Percentiles rank a stretch among this genome's conserved stretches.
Evolutionary conservation across 2,113 vertebrate species (phyloP).

Genomic region (Recurvirostra avosetta): DNA sequence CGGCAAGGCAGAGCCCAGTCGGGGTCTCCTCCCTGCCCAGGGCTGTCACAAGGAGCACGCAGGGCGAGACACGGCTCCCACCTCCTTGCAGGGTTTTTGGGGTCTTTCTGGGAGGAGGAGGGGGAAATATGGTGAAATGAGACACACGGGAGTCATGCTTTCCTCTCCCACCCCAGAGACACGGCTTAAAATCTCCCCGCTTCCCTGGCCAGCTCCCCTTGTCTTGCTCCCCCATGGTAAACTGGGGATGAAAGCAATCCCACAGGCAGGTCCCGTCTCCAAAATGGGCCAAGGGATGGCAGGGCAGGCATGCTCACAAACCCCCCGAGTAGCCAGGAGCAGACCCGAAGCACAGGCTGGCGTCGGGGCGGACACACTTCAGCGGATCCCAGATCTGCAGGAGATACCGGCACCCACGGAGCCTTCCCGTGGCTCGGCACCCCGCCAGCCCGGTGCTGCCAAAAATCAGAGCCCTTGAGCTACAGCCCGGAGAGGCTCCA

Average conservation of each 20-base stretch:
- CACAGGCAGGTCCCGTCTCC: background rate
- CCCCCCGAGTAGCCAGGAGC: background rate
- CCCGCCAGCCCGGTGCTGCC: background rate
- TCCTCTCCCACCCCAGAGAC: background rate
- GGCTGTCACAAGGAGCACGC: background rate
- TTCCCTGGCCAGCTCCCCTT: background rate
- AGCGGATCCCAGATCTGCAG: background rate
- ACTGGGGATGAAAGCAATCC: background rate
- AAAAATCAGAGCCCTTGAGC: background rate
- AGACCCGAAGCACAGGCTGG: background rate
- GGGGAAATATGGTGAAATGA: background rate
- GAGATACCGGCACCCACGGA: background rate
- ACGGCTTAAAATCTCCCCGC: background rate
- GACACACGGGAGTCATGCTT: rapidly evolving
- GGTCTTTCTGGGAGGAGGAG: background rate
- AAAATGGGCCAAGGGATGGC: rapidly evolving
- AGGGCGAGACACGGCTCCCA: rapidly evolving
- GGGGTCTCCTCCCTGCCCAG: background rate
- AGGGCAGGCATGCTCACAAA: background rate
- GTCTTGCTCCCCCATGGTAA: rapidly evolving
- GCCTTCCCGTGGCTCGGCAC: rapidly evolving
- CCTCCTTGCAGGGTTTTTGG: background rate
- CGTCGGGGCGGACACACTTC: background rate
- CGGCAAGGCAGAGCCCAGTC: rapidly evolving
- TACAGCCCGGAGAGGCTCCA: rapidly evolving